phyloP scores from a whole-genome alignment of 2,113 vertebrate species.

The Felis chaus region DNA sequence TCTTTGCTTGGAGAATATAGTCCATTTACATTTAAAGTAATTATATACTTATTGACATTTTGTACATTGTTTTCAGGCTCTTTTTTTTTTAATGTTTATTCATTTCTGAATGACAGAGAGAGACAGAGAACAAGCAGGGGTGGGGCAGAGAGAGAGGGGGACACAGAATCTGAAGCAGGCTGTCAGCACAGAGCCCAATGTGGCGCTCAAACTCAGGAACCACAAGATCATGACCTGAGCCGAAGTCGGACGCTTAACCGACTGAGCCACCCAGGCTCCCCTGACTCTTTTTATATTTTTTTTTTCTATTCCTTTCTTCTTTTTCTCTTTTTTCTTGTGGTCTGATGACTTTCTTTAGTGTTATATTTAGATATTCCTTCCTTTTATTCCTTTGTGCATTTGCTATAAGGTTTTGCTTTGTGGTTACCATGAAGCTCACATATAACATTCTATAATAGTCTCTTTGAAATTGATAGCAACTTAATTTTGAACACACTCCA shows the following conservation, averaged over 20 bases:
- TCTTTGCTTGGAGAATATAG: background rate
- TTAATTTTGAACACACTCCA: background rate
- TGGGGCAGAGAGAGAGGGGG: too few species aligned
- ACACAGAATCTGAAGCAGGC: too few species aligned
- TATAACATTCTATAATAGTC: background rate
- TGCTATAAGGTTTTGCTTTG: background rate
- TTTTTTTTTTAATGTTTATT: background rate
- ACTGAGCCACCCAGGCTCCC: too few species aligned
- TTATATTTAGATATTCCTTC: background rate
- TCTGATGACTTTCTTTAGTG: background rate
- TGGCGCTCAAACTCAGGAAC: too few species aligned
- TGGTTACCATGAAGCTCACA: background rate
- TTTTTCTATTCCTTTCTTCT: background rate
- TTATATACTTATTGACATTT: background rate
- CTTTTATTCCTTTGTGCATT: background rate
- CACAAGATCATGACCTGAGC: too few species aligned
- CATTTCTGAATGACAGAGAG: too few species aligned
- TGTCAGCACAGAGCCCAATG: too few species aligned
- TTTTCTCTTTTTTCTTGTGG: background rate
- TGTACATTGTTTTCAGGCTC: background rate
- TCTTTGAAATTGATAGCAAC: background rate
- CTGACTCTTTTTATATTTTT: background rate
- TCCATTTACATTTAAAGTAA: background rate
- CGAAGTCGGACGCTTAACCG: fast-evolving
- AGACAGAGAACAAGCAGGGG: too few species aligned